Evolutionary conservation across 2,797 vertebrate genomes (phyloP).

Genomic region (Thamnophis elegans): DNA sequence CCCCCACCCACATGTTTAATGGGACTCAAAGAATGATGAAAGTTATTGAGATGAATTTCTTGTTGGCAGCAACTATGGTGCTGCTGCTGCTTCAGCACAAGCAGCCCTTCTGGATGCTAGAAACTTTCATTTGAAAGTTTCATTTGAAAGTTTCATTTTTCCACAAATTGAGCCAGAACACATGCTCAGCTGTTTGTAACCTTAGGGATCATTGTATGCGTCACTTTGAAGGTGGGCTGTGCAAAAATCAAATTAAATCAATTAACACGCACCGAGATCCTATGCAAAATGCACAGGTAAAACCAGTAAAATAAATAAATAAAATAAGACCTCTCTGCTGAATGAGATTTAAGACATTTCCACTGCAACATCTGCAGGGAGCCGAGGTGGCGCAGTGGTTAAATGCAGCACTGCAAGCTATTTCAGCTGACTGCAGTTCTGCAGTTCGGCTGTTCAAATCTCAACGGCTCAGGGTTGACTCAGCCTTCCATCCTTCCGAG

Average conservation of each 20-base stretch:
- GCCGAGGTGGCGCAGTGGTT: too few relatives aligned
- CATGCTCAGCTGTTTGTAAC: background rate
- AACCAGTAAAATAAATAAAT: background rate
- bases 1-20: background rate
- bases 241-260: background rate
- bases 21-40: background rate
- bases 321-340: background rate
- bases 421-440: too few relatives aligned
- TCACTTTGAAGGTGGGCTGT: background rate
- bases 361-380: background rate
- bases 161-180: background rate
- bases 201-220: background rate
- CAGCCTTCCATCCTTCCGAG: too few relatives aligned
- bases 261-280: background rate
- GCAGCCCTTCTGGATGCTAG: background rate
- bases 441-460: too few relatives aligned
- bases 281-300: background rate
- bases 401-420: too few relatives aligned
- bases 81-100: background rate
- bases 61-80: background rate
- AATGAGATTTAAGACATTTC: background rate
- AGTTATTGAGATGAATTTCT: background rate
- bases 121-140: background rate
- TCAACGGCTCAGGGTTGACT: too few relatives aligned
- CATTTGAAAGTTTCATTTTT: too few relatives aligned